A percentile compares a stretch with the other conserved stretches of the same genome.
These are phyloP conservation scores for Iphiclides podalirius DNA, from an alignment of 2,888 invertebrate genomes.

Conservation along the genomic window DNA sequence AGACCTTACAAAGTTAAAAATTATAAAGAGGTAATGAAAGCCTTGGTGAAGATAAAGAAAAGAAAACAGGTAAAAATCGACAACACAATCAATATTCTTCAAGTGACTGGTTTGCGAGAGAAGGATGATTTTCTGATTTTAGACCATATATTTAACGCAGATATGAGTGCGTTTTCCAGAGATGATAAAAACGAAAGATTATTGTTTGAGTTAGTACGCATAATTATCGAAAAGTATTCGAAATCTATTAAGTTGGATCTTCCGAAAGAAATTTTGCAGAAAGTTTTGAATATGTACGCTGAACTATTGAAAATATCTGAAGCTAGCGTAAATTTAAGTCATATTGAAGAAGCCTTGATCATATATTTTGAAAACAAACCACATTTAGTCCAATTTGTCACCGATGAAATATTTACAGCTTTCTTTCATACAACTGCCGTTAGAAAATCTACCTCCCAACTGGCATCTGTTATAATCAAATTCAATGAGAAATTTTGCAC, in stretches of 20 bases:
- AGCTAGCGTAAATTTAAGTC: slow-evolving; percentile 64
- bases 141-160: slow-evolving; percentile 54
- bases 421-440: slow-evolving; percentile 74
- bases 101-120: slow-evolving; percentile 56
- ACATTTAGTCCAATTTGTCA: slow-evolving; percentile 73
- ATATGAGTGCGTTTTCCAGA: slow-evolving; percentile 54
- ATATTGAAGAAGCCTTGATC: slow-evolving; percentile 76
- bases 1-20: slow-evolving; percentile 79
- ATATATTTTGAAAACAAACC: slow-evolving; percentile 82
- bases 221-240: slow-evolving; percentile 69
- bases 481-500: slow-evolving; percentile 69
- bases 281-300: slow-evolving; percentile 63
- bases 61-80: slow-evolving; percentile 52
- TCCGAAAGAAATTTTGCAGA: slow-evolving; percentile 53
- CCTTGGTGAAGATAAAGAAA: slow-evolving; percentile 69
- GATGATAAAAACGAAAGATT: slow-evolving; percentile 73
- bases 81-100: slow-evolving; percentile 62
- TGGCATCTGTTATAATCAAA: slow-evolving; percentile 80
- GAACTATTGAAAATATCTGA: slow-evolving; percentile 62
- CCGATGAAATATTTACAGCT: slow-evolving; percentile 73
- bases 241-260: slow-evolving; percentile 48
- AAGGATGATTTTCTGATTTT: slow-evolving; percentile 68
- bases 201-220: slow-evolving; percentile 71
- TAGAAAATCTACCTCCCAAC: slow-evolving; percentile 78
- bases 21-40: slow-evolving; percentile 61